Conservation (phyloP, 2,113 vertebrate species). For the Sporophila hypoxantha region DNA sequence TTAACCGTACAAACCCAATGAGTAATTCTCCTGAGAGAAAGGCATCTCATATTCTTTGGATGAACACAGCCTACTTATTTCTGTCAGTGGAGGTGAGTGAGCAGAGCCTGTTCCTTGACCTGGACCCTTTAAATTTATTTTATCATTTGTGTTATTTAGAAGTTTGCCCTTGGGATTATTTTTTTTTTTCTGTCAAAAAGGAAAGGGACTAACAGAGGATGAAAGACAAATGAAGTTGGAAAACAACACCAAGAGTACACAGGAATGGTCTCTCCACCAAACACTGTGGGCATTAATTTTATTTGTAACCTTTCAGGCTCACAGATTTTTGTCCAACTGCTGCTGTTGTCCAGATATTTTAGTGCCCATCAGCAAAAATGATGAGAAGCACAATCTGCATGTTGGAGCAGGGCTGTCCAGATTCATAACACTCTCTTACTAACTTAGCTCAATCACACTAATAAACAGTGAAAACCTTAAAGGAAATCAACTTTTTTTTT, state of each 20-base stretch:
- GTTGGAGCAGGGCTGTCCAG: background rate
- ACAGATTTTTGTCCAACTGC: background rate
- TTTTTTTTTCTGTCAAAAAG: background rate
- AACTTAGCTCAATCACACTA: background rate
- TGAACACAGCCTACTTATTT: background rate
- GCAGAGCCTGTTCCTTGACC: background rate
- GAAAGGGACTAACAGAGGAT: background rate
- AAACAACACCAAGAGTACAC: background rate
- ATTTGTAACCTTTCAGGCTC: background rate
- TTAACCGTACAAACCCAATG: background rate
- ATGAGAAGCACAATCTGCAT: background rate
- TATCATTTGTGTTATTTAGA: background rate
- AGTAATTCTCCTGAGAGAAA: background rate
- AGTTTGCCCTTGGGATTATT: background rate
- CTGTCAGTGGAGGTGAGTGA: background rate
- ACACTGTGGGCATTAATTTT: rapidly evolving
- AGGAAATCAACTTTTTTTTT: background rate
- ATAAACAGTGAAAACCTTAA: background rate
- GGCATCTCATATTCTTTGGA: background rate
- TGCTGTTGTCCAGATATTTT: background rate
- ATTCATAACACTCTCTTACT: background rate
- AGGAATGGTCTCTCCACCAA: background rate
- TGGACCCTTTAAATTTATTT: background rate
- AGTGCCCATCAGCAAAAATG: background rate
- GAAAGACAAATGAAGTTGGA: background rate